Percentiles rank a stretch among this genome's conserved stretches.
phyloP scores from a whole-genome alignment of 2,797 vertebrate species.

The Rachycentron canadum region DNA sequence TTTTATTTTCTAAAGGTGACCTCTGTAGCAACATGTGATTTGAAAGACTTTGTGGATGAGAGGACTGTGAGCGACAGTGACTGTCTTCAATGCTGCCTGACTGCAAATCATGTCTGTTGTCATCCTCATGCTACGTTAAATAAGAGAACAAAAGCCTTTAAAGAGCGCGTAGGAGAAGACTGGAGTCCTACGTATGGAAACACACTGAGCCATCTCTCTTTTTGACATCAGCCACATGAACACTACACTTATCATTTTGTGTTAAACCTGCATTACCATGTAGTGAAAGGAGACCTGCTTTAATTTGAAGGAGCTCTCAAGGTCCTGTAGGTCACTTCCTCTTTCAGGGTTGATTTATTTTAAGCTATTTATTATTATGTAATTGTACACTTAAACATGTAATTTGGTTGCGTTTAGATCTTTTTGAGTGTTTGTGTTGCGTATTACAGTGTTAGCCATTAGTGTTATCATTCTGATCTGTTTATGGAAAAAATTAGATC shows the following conservation, averaged over 20 bases:
- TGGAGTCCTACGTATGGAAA: conserved; percentile 17
- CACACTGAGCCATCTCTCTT: conserved; percentile 32
- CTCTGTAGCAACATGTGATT: conserved; percentile 53
- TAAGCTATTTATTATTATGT: conserved; percentile 63
- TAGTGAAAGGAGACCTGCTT: conserved; percentile 41
- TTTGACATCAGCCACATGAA: conserved; percentile 1
- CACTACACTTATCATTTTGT: conserved; percentile 43
- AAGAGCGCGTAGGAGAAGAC: conserved; percentile 38
- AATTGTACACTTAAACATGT: conserved; percentile 52
- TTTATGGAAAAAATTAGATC: conserved; percentile 43
- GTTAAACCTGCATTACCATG: conserved; percentile 43
- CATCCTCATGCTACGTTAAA: conserved; percentile 32
- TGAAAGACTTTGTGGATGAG: conserved; percentile 40
- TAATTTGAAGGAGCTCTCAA: conserved; percentile 38
- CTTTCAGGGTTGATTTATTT: conserved; percentile 57
- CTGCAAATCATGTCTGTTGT: conserved; percentile 28
- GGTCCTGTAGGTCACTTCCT: conserved; percentile 48
- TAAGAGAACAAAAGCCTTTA: conserved; percentile 62
- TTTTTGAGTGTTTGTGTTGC: conserved; percentile 62
- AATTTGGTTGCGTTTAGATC: conserved; percentile 57
- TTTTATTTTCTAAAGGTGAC: conserved; percentile 58
- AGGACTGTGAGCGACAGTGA: conserved; percentile 20
- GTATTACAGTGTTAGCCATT: conserved; percentile 60
- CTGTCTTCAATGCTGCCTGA: conserved; percentile 44
- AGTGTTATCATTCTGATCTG: conserved; percentile 51